A percentile compares a stretch with the other conserved stretches of the same genome.
Conservation (phyloP, 2,113 vertebrate genomes). For the Periophthalmus modestus region DNA sequence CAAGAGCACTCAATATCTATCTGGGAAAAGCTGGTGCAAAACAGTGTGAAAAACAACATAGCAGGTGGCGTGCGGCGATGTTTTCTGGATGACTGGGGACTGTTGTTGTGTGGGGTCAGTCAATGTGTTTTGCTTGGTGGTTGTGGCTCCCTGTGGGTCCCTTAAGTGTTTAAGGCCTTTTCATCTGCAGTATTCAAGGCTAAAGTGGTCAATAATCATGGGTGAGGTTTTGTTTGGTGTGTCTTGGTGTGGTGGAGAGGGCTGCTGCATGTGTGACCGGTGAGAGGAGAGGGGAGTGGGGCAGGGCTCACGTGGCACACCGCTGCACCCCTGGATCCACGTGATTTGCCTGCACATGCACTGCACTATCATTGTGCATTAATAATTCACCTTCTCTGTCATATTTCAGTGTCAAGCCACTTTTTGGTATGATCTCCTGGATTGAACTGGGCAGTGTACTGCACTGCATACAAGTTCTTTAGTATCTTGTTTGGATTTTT, state of each 20-base stretch:
- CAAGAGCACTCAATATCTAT: slow-evolving; percentile 6
- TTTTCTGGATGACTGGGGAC: slow-evolving; percentile 23
- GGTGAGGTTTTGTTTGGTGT: neutral
- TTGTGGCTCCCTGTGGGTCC: neutral
- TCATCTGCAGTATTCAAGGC: slow-evolving; percentile 15
- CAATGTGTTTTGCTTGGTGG: neutral
- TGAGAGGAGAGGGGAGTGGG: slow-evolving; percentile 6
- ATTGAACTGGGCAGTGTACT: neutral
- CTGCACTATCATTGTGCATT: neutral
- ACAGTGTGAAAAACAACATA: slow-evolving; percentile 12
- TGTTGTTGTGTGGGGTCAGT: slow-evolving; percentile 17
- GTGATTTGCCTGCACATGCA: slow-evolving; percentile 36
- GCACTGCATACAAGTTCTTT: neutral
- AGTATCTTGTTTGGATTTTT: too few relatives aligned
- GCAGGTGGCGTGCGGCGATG: slow-evolving; percentile 18
- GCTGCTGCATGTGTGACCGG: slow-evolving; percentile 1
- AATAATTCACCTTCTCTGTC: slow-evolving; percentile 6
- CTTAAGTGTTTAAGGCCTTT: slow-evolving; percentile 11
- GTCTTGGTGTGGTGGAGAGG: neutral
- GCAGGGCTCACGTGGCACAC: slow-evolving; percentile 38
- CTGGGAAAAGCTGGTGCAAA: slow-evolving; percentile 7
- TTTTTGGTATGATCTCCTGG: neutral
- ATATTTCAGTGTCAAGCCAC: slow-evolving; percentile 3
- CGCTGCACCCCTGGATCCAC: neutral
- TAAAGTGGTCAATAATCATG: slow-evolving; percentile 25